Conservation (phyloP, 2,888 invertebrate genomes). For the Priocnemis perturbator region DNA sequence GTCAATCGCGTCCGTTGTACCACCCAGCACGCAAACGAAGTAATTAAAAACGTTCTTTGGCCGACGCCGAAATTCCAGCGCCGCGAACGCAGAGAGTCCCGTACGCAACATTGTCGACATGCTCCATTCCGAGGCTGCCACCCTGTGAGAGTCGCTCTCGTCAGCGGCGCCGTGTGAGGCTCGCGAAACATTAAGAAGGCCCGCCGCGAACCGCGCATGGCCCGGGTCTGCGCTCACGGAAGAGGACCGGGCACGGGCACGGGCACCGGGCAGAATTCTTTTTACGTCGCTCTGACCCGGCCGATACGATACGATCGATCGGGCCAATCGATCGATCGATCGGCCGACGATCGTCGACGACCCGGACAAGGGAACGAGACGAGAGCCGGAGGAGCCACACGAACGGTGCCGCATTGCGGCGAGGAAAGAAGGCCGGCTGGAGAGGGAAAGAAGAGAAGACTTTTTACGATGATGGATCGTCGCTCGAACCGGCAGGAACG, state of each 20-base stretch:
- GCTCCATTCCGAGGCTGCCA: too few relatives aligned
- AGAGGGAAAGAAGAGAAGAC: slow-evolving; percentile 44
- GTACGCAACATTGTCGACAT: too few relatives aligned
- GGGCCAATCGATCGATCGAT: slow-evolving; percentile 49
- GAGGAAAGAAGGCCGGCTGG: slow-evolving; percentile 24
- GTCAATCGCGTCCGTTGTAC: too few relatives aligned
- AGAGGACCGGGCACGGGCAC: too few relatives aligned
- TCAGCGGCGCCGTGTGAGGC: too few relatives aligned
- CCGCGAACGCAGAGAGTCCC: too few relatives aligned
- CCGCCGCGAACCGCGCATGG: neutral
- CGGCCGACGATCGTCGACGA: slow-evolving; percentile 50
- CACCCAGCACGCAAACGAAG: too few relatives aligned
- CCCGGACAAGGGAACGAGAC: slow-evolving; percentile 29
- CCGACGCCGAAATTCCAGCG: too few relatives aligned
- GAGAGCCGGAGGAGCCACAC: neutral
- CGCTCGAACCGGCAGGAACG: slow-evolving; percentile 57
- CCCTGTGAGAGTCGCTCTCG: too few relatives aligned
- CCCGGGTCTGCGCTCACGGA: slow-evolving; percentile 2
- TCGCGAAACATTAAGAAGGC: slow-evolving; percentile 11
- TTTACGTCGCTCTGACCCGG: slow-evolving; percentile 50
- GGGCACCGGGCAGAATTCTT: slow-evolving; percentile 32
- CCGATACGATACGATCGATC: slow-evolving; percentile 55
- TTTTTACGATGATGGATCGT: slow-evolving; percentile 66
- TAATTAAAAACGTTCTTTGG: too few relatives aligned
- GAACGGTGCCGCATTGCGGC: slow-evolving; percentile 32